phyloP scores from a whole-genome alignment of 2,888 invertebrate species.

The Griposia aprilina region DNA sequence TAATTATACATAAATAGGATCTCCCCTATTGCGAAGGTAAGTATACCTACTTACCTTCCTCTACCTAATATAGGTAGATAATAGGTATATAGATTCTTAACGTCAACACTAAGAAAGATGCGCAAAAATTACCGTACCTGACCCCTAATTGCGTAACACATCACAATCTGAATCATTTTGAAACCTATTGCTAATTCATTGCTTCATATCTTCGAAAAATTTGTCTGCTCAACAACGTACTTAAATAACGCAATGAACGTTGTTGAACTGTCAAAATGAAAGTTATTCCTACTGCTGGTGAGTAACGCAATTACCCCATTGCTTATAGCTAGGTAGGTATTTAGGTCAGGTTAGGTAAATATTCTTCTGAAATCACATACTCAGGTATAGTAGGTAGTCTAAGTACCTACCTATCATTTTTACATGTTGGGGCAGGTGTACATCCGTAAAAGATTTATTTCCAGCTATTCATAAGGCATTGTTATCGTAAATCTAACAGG shows the following conservation, averaged over 20 bases:
- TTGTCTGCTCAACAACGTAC: no score
- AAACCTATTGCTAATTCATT: no score
- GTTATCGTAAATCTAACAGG: constrained; percentile 42
- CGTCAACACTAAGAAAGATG: not conserved
- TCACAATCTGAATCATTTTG: no score
- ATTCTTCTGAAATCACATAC: not conserved
- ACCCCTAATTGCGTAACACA: no score
- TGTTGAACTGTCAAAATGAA: no score
- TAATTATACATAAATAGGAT: not conserved
- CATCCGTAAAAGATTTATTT: constrained; percentile 25
- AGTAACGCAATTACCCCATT: no score
- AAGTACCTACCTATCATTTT: not conserved
- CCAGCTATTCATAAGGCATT: constrained; percentile 35
- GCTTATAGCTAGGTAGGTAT: not conserved
- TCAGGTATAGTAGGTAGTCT: not conserved
- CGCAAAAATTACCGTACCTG: not conserved
- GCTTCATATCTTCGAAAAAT: no score
- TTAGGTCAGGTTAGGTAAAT: not conserved
- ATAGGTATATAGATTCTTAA: no score
- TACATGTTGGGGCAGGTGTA: not conserved
- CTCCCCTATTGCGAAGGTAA: not conserved
- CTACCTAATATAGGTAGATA: no score
- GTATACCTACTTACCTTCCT: not conserved
- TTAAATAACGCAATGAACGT: no score
- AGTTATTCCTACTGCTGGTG: no score